Conservation (phyloP, 2,113 vertebrate species). For the Colinus virginianus region DNA sequence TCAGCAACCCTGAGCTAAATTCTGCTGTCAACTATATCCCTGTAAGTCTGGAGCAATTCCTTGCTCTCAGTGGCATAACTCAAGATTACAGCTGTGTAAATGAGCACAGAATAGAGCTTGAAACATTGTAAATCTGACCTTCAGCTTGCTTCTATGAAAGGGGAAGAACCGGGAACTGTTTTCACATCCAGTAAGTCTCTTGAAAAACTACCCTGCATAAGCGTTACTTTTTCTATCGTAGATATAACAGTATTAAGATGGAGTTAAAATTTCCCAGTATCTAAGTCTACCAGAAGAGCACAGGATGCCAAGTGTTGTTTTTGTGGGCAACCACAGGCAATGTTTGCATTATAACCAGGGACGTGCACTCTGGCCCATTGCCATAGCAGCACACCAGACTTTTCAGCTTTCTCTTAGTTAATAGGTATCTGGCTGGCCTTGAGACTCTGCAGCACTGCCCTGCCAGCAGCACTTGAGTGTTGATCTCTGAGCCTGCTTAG, state of each 20-base stretch:
- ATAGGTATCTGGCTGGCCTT: not conserved
- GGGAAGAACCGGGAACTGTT: slow-evolving; percentile 37
- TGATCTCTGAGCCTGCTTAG: not conserved
- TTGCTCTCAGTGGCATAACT: slow-evolving; percentile 34
- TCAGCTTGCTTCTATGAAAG: slow-evolving; percentile 55
- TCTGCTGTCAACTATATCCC: slow-evolving; percentile 45
- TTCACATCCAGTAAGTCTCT: slow-evolving; percentile 42
- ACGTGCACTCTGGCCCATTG: not conserved
- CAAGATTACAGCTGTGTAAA: slow-evolving; percentile 67
- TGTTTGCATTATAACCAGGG: not conserved
- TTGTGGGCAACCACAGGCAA: not conserved
- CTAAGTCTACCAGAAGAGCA: not conserved
- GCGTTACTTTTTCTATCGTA: slow-evolving; percentile 52
- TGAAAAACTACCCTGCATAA: slow-evolving; percentile 58
- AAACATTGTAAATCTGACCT: slow-evolving; percentile 65
- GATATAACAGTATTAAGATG: slow-evolving; percentile 1
- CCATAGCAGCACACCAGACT: not conserved
- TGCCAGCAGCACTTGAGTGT: not conserved
- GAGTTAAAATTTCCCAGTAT: not conserved
- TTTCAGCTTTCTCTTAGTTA: not conserved
- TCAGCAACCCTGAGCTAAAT: slow-evolving; percentile 27
- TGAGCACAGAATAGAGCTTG: slow-evolving; percentile 51
- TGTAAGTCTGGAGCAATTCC: slow-evolving; percentile 42
- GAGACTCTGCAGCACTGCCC: not conserved
- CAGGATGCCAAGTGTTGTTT: not conserved